Conservation (phyloP, 2,888 invertebrate species). For the Cosmorhoe ocellata region DNA sequence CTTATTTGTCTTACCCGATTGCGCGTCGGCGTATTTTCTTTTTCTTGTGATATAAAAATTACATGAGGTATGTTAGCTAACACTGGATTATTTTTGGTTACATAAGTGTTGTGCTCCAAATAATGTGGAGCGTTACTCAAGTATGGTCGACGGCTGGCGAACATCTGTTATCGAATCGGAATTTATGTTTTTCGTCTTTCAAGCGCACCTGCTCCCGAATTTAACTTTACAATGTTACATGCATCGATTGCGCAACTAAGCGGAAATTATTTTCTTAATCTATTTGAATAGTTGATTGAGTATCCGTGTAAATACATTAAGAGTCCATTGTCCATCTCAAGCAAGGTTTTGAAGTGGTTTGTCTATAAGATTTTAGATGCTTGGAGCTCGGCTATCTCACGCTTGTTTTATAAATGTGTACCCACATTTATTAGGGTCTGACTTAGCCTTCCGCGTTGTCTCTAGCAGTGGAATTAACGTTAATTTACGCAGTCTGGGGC, state of each 20-base stretch:
- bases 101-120: slow-evolving; percentile 62
- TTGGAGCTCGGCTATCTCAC: slow-evolving; percentile 60
- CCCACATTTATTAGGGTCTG: slow-evolving; percentile 33
- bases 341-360: slow-evolving; percentile 60
- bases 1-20: slow-evolving; percentile 65
- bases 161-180: slow-evolving; percentile 75
- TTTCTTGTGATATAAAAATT: slow-evolving; percentile 45
- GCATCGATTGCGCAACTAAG: slow-evolving; percentile 39
- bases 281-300: slow-evolving; percentile 63
- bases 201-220: slow-evolving; percentile 67
- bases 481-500: slow-evolving; percentile 50
- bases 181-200: slow-evolving; percentile 76
- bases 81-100: slow-evolving; percentile 58
- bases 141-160: slow-evolving; percentile 64
- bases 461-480: slow-evolving; percentile 50
- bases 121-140: slow-evolving; percentile 59
- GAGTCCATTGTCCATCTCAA: slow-evolving; percentile 53
- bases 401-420: slow-evolving; percentile 44
- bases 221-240: slow-evolving; percentile 47
- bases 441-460: slow-evolving; percentile 64
- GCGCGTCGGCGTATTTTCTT: slow-evolving; percentile 46
- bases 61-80: slow-evolving; percentile 40
- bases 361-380: slow-evolving; percentile 60
- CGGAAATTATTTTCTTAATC: slow-evolving; percentile 45
- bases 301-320: slow-evolving; percentile 49